Conservation (phyloP, 1,140 invertebrate genomes). For the Formica exsecta region DNA sequence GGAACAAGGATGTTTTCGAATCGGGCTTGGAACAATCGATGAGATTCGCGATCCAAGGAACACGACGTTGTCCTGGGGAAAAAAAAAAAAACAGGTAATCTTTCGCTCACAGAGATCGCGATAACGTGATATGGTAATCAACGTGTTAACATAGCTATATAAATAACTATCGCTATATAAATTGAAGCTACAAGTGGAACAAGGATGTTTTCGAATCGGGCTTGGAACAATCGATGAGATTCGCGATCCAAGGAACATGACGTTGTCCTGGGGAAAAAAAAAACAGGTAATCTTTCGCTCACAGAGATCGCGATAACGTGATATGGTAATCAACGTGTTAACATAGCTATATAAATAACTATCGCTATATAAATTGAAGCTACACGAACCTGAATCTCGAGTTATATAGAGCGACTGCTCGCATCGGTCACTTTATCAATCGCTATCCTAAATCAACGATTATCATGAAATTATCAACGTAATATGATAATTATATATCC, state of each 20-base stretch:
- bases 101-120: constrained; percentile 6
- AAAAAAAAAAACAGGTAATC: neutral
- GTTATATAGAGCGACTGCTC: neutral
- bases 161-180: too few species aligned
- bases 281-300: neutral
- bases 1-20: neutral
- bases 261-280: neutral
- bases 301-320: constrained; percentile 16
- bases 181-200: too few species aligned
- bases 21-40: constrained; percentile 15
- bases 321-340: constrained; percentile 39
- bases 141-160: too few species aligned
- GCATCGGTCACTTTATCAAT: constrained; percentile 38
- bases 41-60: neutral
- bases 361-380: constrained; percentile 38
- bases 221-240: constrained; percentile 1
- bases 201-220: neutral
- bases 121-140: constrained; percentile 26
- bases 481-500: constrained; percentile 15
- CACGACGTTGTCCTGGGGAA: neutral
- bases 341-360: neutral
- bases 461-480: constrained; percentile 50
- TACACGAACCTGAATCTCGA: constrained; percentile 16
- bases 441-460: constrained; percentile 53
- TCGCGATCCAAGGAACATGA: constrained; percentile 1